phyloP scores from a whole-genome alignment of 2,888 invertebrate species.

The Caenorhabditis sp. region DNA sequence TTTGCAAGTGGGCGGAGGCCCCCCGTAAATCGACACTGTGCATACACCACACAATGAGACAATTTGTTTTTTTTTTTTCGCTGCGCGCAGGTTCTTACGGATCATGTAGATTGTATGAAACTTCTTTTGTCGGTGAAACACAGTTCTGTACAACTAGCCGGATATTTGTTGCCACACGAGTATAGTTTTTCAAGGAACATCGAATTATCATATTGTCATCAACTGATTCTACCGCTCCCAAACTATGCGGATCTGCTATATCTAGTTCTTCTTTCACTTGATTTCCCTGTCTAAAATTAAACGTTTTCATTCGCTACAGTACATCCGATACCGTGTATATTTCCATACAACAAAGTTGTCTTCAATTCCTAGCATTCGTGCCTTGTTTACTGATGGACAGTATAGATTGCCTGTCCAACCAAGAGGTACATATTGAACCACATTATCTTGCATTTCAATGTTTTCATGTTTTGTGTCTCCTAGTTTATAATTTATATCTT shows the following conservation, averaged over 20 bases:
- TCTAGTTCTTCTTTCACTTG: background rate
- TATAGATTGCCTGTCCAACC: background rate
- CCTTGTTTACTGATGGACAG: too few species aligned
- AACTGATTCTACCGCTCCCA: background rate
- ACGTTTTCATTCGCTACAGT: too few species aligned
- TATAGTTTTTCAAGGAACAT: background rate
- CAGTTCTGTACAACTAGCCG: conserved; percentile 24
- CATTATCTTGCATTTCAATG: background rate
- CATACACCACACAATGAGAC: too few species aligned
- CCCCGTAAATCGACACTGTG: too few species aligned
- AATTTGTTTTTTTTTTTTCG: too few species aligned
- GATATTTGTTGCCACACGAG: background rate
- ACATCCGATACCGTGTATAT: too few species aligned
- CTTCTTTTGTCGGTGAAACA: conserved; percentile 1
- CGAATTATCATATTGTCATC: background rate
- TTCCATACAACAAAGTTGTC: too few species aligned
- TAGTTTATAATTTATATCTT: background rate
- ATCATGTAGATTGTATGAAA: conserved; percentile 17
- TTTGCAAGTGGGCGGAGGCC: too few species aligned
- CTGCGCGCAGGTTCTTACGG: conserved; percentile 14
- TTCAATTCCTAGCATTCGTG: too few species aligned
- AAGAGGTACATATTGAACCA: too few species aligned
- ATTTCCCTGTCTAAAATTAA: background rate
- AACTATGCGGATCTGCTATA: background rate
- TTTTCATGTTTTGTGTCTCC: background rate